Conservation (phyloP, 1,140 invertebrate species). For the Holotrichia oblita region DNA sequence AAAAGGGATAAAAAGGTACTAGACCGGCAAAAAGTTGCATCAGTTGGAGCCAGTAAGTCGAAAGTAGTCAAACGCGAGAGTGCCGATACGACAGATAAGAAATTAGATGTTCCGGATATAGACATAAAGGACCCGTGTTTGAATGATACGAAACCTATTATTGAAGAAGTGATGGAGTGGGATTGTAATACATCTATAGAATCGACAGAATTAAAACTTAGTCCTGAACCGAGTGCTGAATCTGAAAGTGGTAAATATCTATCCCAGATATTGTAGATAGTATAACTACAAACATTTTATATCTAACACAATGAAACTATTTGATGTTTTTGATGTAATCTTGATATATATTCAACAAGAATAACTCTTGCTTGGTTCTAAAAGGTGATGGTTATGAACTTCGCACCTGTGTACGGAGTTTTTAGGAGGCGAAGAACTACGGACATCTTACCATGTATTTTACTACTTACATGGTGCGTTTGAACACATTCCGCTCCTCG, state of each 20-base stretch:
- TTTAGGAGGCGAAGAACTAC: too few relatives aligned
- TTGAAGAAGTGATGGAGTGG: constrained; percentile 48
- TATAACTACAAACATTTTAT: background rate
- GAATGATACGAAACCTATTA: constrained; percentile 43
- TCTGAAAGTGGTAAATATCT: constrained; percentile 55
- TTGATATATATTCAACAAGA: too few relatives aligned
- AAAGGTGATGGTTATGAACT: too few relatives aligned
- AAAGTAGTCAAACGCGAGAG: constrained; percentile 14
- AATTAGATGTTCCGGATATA: background rate
- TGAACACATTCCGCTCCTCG: too few relatives aligned
- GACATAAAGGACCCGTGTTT: constrained; percentile 20
- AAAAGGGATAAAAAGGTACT: constrained; percentile 41
- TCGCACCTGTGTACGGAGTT: too few relatives aligned
- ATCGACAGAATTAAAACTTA: constrained; percentile 51
- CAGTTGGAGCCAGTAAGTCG: background rate
- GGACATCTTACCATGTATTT: too few relatives aligned
- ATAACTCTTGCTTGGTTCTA: too few relatives aligned
- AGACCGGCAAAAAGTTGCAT: background rate
- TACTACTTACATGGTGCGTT: too few relatives aligned
- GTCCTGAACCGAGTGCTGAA: constrained; percentile 57
- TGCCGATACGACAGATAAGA: background rate
- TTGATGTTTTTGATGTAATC: too few relatives aligned
- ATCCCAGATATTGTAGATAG: background rate
- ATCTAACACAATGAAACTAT: too few relatives aligned
- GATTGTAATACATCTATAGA: constrained; percentile 51